Evolutionary conservation across 1,140 invertebrate species (phyloP), one percentile per base, ranked within the genome.

Genomic region (Brevipalpus yothersi): DNA sequence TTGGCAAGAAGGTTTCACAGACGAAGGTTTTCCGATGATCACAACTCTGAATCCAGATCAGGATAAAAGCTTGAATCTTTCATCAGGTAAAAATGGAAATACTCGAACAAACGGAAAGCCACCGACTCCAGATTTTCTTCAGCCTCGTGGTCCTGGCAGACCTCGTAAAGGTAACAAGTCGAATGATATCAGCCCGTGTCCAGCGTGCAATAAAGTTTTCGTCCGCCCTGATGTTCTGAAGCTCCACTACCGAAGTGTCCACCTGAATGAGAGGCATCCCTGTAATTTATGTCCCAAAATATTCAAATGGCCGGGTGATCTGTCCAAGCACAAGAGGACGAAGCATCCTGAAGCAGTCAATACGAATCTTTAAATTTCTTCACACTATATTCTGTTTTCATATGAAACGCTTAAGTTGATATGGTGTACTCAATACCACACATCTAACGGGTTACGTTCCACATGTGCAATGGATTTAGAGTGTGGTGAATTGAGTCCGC

Each of bases 221-320:
- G 58, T 58, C 10, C 21, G 58, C 7, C 58, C 58, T n/a, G 58
- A 58, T 40, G 58, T 58, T 13, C 39, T 58, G 15, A 58, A 58
- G 2, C 39, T 58, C 13, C 58, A 58, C 41, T 58, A 49, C 13
- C 58, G 58, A 11, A 49, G 43, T 58, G 58, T 58, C 10, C 58
- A 58, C 41, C 39, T 58, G 1, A 49, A 49, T 17, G 58, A 58
- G 23, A 4, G 58, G 3, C 58, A 58, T 41, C 58, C 58, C 1
- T 58, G 58, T 41, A 58, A 58, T 41, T 31, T 58, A 43, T 58
- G 58, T 53, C 43, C 43, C 17, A 58, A 58, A 53, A 51, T 58
- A 15, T 58, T 58, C 45, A 58, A 58, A 53, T 58, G 58, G 58
- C 58, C 58, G 5, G 58, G 58, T 17, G 58, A 58, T 40, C 13